Evolutionary conservation across 2,113 vertebrate species (phyloP), one percentile per base, ranked within the genome.

Genomic region (Jaculus jaculus): DNA sequence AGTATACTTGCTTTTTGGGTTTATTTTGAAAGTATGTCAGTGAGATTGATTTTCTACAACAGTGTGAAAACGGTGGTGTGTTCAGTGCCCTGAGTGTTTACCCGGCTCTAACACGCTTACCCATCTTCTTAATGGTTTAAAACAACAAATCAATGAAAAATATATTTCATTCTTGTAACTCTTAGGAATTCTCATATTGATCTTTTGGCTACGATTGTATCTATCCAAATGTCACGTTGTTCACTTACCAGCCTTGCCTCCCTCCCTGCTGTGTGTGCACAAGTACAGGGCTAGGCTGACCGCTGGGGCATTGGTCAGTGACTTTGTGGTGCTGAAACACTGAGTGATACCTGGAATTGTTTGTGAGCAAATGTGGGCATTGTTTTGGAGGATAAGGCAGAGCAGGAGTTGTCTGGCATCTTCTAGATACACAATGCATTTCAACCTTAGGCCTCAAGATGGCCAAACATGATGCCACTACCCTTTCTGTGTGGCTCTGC

Each of bases 91-190:
- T 37, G 0, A 24, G 83, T 96, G 72, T 96, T 95, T 96, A 94
- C 93, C 84, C 91, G 85, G 88, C 87, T 90, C 77, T 83, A 88
- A 54, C 95, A 92, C 20, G 72, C 93, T 84, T 79, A 93, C 80
- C 93, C 86, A 26, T 96, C 97, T 97, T 81, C 93, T 94, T 97
- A 96, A 96, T 97, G 84, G 96, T 68, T 96, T 97, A 93, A 97
- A 97, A 96, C 97, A 97, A 97, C 97, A 97, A 97, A 97, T 98
- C 97, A 89, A 97, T 98, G 97, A 89, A 94, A 95, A 96, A 95
- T 97, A 84, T 97, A 97, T 96, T 98, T 98, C 97, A 69, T 96
- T 96, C 95, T 96, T 97, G 97, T 98, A 98, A 96, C 95, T 97
- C 97, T 96, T 91, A 94, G 97, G 97, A 97, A 96, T 96, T 95